A percentile compares a stretch with the other conserved stretches of the same genome.
Evolutionary conservation across 1,140 invertebrate genomes (phyloP).

Genomic region (Steinernema khuongi): DNA sequence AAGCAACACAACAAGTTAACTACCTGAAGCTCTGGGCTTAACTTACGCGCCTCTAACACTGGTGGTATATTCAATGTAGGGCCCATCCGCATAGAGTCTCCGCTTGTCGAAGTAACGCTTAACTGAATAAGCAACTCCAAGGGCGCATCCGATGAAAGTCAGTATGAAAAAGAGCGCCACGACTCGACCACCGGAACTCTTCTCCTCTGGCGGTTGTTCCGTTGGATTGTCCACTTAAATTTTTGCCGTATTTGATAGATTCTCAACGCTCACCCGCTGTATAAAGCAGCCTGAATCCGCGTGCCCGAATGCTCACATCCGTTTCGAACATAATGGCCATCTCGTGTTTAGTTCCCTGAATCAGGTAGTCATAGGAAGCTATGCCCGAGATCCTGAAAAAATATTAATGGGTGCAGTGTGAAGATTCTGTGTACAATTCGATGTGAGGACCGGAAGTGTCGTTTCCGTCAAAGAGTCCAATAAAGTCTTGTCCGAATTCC

Average conservation of each 20-base stretch:
- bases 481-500: constrained; percentile 4
- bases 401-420: too few relatives aligned
- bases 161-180: neutral
- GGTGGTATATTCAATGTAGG: neutral
- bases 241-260: neutral
- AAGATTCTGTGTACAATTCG: neutral
- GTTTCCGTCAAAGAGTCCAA: neutral
- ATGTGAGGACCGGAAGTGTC: neutral
- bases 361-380: neutral
- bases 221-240: neutral
- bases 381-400: neutral
- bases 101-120: neutral
- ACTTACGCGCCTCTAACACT: neutral
- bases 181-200: neutral
- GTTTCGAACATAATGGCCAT: neutral
- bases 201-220: neutral
- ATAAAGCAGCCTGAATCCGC: neutral
- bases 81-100: neutral
- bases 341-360: neutral
- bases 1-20: neutral
- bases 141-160: neutral
- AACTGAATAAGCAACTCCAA: neutral
- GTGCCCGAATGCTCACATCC: neutral
- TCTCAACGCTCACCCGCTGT: neutral
- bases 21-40: neutral